Base-by-base conservation (phyloP, 2,888 invertebrate genomes). In the Mactromeris polynyma region DNA sequence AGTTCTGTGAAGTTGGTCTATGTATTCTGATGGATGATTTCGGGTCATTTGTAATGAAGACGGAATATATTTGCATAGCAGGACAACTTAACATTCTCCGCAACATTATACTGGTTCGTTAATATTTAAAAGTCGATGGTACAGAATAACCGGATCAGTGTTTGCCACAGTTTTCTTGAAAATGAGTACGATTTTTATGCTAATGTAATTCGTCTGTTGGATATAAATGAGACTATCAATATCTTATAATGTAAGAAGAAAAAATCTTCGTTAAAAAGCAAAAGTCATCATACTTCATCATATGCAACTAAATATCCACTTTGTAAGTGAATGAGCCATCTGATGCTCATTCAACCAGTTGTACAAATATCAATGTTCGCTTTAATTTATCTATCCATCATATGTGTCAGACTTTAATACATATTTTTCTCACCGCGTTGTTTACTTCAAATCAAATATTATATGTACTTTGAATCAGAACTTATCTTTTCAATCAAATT, bases 1-100 rank as follows among this genome's bases (percentile, higher is more conserved):
- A 46, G 17, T 46, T 46, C 46, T 46, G 14, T 46, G 17, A 9
- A 46, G 11, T 11, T 7, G 46, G 17, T 46, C 3, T 46, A 46
- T 46, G 46, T 46, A 46, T 46, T 46, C 46, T n/a, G n/a, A 26
- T 26, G 58, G 58, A 26, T 64, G 26, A 64, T 26, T 9, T n/a
- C n/a, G n/a, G 58, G 26, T 26, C 58, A 64, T 9, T 64, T 64
- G 58, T 26, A 64, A 64, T 64, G n/a, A 46, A 64, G 58, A 64
- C 58, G 58, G 21, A 58, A 64, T 26, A 64, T 64, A 64, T 73
- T 73, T 73, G 73, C 73, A 73, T 73, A 73, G 73, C 26, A 73
- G 73, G 73, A 73, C 73, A 19, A 73, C 14, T 73, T 36, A 73
- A 33, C 36, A 36, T 73, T 73, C 33, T 33, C 73, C 9, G 26